phyloP scores from a whole-genome alignment of 2,797 vertebrate species.

The Triplophysa yarkandensis region DNA sequence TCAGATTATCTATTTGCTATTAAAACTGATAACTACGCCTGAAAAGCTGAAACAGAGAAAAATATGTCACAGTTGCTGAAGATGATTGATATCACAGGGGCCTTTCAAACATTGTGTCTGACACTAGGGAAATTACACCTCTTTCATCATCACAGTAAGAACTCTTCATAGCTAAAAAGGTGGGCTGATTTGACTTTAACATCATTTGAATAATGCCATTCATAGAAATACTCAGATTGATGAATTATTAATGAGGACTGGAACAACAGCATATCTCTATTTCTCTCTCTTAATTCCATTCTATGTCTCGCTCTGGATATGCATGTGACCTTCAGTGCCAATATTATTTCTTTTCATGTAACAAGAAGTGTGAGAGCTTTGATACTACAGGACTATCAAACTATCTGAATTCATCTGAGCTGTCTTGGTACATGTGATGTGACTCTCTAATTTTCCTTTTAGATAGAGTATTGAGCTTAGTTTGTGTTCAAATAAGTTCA shows the following conservation, averaged over 20 bases:
- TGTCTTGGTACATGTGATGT: too few relatives aligned
- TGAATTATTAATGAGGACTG: conserved; percentile 78
- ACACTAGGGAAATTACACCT: conserved; percentile 64
- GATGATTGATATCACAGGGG: conserved; percentile 45
- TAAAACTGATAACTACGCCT: conserved; percentile 35
- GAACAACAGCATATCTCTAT: conserved; percentile 73
- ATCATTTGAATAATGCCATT: conserved; percentile 85
- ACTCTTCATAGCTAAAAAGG: conserved; percentile 72
- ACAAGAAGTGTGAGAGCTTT: not conserved
- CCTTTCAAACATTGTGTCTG: conserved; percentile 48
- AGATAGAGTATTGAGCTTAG: conserved; percentile 26
- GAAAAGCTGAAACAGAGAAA: conserved; percentile 16
- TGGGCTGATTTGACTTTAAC: conserved; percentile 79
- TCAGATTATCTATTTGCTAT: conserved; percentile 11
- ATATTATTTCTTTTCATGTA: not conserved
- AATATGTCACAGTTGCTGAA: conserved; percentile 38
- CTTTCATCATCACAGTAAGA: conserved; percentile 71
- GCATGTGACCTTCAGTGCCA: not conserved
- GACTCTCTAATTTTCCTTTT: not conserved
- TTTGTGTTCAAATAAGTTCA: conserved; percentile 36
- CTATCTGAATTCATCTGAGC: not conserved
- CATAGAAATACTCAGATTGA: conserved; percentile 76
- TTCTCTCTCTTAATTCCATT: conserved; percentile 14
- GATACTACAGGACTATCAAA: not conserved
- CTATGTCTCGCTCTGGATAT: not conserved